These are phyloP conservation scores for Mastomys coucha DNA, from an alignment of 2,113 vertebrate genomes.

Conservation along the genomic window DNA sequence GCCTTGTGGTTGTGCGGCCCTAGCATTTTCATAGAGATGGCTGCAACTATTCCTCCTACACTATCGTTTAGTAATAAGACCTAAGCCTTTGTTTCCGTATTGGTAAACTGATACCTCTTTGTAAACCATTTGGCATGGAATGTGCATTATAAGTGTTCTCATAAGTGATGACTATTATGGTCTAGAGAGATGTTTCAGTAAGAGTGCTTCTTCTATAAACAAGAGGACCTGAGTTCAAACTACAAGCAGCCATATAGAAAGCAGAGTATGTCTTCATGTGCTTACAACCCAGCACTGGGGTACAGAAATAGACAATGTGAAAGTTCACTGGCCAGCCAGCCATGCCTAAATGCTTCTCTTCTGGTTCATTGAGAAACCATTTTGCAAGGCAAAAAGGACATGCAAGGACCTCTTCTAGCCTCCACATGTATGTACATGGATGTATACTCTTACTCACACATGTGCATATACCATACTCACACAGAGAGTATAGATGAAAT, in stretches of 20 bases:
- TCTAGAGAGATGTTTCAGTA: not conserved
- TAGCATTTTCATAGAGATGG: too few species aligned
- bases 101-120: not conserved
- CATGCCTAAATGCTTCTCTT: not conserved
- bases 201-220: not conserved
- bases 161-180: not conserved
- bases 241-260: too few species aligned
- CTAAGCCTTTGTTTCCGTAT: not conserved
- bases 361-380: not conserved
- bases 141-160: not conserved
- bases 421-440: not conserved
- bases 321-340: not conserved
- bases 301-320: not conserved
- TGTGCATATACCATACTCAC: too few species aligned
- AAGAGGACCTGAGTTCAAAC: not conserved
- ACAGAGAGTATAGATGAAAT: not conserved
- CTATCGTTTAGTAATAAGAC: not conserved
- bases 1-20: too few species aligned
- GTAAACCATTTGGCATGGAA: not conserved
- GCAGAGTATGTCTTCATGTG: not conserved
- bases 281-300: not conserved
- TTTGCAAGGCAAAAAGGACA: not conserved
- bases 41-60: too few species aligned
- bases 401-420: not conserved
- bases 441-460: not conserved